A percentile compares a stretch with the other conserved stretches of the same genome.
Conservation (phyloP, 2,797 vertebrate species). For the Myotis findleyi region DNA sequence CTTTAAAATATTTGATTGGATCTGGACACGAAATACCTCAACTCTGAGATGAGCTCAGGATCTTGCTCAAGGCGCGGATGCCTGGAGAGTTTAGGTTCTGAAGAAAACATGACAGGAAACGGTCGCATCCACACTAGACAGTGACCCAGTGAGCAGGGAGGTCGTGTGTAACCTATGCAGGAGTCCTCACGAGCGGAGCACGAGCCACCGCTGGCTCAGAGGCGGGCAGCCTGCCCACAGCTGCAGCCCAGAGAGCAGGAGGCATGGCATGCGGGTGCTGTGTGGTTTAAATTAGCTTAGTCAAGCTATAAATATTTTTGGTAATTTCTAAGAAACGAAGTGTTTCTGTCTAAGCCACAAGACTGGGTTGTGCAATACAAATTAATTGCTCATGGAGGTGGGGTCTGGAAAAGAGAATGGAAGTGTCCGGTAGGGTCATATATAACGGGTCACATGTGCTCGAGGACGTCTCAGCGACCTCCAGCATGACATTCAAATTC, state of each 20-base stretch:
- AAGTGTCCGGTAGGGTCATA: background rate
- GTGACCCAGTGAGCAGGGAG: background rate
- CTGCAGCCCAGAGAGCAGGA: background rate
- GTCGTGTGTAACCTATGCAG: background rate
- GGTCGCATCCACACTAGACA: background rate
- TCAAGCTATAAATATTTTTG: slow-evolving; percentile 75
- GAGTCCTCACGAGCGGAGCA: accelerated
- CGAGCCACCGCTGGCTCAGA: accelerated
- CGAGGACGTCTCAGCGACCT: slow-evolving; percentile 26
- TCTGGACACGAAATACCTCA: slow-evolving; percentile 34
- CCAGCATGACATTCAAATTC: background rate
- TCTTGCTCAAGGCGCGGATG: slow-evolving; percentile 35
- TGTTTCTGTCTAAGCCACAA: slow-evolving; percentile 68
- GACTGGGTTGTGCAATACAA: slow-evolving; percentile 68
- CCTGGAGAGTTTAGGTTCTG: slow-evolving; percentile 61
- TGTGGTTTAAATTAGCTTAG: slow-evolving; percentile 74
- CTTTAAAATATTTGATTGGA: slow-evolving; percentile 66
- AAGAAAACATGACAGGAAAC: background rate
- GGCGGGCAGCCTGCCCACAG: background rate
- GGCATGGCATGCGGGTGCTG: background rate
- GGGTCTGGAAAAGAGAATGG: slow-evolving; percentile 25
- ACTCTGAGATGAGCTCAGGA: background rate
- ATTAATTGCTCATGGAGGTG: slow-evolving; percentile 57
- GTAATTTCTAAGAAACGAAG: slow-evolving; percentile 71
- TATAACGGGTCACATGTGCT: background rate